Evolutionary conservation across 2,888 invertebrate genomes (phyloP), one percentile per base, ranked within the genome.

Genomic region (Uropetala carovei): DNA sequence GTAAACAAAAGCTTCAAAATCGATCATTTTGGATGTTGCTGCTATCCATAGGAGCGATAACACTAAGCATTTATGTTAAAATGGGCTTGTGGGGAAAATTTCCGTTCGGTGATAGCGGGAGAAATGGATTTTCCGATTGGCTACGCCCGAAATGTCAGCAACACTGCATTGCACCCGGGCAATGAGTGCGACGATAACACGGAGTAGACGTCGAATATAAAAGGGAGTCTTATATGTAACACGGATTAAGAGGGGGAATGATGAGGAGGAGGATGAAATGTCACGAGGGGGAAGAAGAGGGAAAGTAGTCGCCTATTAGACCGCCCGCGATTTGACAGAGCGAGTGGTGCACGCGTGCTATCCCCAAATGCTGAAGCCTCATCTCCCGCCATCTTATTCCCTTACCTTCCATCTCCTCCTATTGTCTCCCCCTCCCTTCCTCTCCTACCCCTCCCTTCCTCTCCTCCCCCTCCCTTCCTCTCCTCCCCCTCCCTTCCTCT

Each of bases 291-390:
- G 82, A 11, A 56, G 8, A 30, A 2, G 81, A 18, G 30, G 14
- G 13, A 43, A 57, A n/a, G 82, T 68, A 68, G 68, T 9, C 68
- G 68, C 68, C 68, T 10, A 18, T 68, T 68, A 18, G 18, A 68
- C 16, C 68, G 68, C 68, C 68, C 68, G 68, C 68, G 68, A 18
- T 68, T 68, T 68, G 68, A 68, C 68, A 68, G 68, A 22, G 16
- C 68, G n/a, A 22, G n/a, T n/a, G 68, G 68, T 5, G 5, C 43
- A 43, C 43, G 43, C 18, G 68, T n/a, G 43, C 75, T 13, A 75
- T 22, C 75, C 27, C 27, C 13, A 10, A 75, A 75, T 27, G 22
- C 22, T 75, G n/a, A n/a, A n/a, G 11, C 22, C 75, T 75, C 75
- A 75, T n/a, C 1, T n/a, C 75, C 75, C n/a, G 27, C 75, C 11